Base-by-base conservation (phyloP, 2,797 vertebrate species). In the Acipenser ruthenus region DNA sequence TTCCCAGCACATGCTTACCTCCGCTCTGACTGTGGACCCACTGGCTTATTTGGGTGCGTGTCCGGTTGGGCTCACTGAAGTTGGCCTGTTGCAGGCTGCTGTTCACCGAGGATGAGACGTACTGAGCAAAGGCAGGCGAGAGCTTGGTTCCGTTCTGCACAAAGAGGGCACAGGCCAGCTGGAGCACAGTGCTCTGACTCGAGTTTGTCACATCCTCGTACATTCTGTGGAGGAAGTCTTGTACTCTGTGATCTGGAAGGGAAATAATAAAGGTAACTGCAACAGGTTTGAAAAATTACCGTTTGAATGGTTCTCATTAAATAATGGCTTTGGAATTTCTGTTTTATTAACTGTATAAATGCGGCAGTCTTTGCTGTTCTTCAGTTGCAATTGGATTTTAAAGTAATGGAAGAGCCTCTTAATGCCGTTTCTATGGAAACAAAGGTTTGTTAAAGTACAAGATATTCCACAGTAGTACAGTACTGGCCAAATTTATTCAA, bases 141-240 rank as follows among this genome's bases (percentile, higher is more conserved):
- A 97, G 82, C 4, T 77, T 81, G 0, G 86, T 82, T 0, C 87
- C 79, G 0, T 69, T 68, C 0, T 92, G 90, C 66, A 94, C 69
- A 1, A 92, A 86, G 3, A 98, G 72, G 3, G 88, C 85, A 68
- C 90, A 94, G 1, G 86, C 83, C 84, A 94, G 82, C 68, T 86
- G 90, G 63, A 92, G 83, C 69, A 71, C 70, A 0, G 75, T 63
- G 0, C 79, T 83, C 15, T 81, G 88, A 61, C 83, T 88, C 68
- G 74, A 81, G 72, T 84, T 84, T 4, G 68, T 72, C 52, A 70
- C 10, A 23, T 78, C 74, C 13, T 76, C 72, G 0, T 90, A 83
- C 0, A 70, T 74, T 0, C 6, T 37, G 1, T 67, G 70, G 78
- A 91, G 79, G 77, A 88, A 79, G 37, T 87, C 84, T 65, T 84